Evolutionary conservation across 2,797 vertebrate genomes (phyloP).

Genomic region (Scolopax rusticola): DNA sequence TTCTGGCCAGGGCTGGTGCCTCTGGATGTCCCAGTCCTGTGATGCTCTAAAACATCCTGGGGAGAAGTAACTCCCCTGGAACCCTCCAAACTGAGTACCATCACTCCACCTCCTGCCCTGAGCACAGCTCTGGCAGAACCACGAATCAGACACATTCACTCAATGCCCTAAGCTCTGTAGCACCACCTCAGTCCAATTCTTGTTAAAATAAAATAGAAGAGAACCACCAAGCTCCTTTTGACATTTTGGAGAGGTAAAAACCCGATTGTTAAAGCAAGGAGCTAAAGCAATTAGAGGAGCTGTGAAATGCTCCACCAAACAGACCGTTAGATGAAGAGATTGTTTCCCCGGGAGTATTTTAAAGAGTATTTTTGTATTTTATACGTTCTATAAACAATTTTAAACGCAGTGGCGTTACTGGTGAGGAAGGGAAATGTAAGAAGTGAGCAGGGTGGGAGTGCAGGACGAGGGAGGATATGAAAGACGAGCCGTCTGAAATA

Average conservation of each 20-base stretch:
- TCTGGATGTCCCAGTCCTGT: neutral
- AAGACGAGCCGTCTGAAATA: slow-evolving; percentile 71
- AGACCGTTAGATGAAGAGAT: slow-evolving; percentile 12
- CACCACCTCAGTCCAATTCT: neutral
- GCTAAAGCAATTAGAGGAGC: slow-evolving; percentile 37
- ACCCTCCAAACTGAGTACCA: neutral
- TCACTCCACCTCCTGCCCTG: neutral
- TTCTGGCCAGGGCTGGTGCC: neutral
- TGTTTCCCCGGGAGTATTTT: slow-evolving; percentile 58
- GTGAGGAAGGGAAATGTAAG: slow-evolving; percentile 68
- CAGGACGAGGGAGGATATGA: slow-evolving; percentile 60
- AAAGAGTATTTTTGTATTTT: slow-evolving; percentile 73
- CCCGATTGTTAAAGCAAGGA: neutral
- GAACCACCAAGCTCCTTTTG: neutral
- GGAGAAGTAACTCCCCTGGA: neutral
- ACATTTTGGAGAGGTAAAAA: neutral
- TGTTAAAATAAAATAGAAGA: neutral
- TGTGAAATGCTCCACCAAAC: slow-evolving; percentile 9
- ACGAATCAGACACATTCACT: neutral
- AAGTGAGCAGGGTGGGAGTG: slow-evolving; percentile 44
- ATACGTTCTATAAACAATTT: slow-evolving; percentile 60
- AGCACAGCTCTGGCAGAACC: neutral
- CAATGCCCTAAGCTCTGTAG: neutral
- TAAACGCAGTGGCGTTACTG: neutral
- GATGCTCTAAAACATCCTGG: neutral